Evolutionary conservation across 2,888 invertebrate species (phyloP), one percentile per base, ranked within the genome.

Genomic region (Cryptocheilus praepositus): DNA sequence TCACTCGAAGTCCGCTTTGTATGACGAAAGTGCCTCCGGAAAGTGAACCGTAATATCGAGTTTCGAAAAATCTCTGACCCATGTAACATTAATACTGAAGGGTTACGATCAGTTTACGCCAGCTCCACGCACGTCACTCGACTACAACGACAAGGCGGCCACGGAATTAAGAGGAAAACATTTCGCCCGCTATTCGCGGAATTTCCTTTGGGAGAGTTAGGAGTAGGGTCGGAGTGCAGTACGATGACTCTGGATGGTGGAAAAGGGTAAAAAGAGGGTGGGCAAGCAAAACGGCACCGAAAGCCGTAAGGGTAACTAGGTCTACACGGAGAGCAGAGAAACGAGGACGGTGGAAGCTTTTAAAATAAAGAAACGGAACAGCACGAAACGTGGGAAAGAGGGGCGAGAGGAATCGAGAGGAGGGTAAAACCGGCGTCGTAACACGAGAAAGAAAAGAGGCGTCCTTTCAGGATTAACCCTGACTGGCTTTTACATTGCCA

Each of bases 151-250:
- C 66, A 25, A 54, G 36, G 11, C 36, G 62, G 71, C 65, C 71
- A 54, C 64, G 71, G 71, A 79, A 83, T 83, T 81, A 78, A 74
- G 73, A 76, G 70, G 72, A 73, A 82, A 80, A 75, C 81, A 73
- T 83, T 75, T 69, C 57, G 43, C 56, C 36, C 57, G 73, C 62
- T 61, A 62, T 71, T 71, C 70, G n/a, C 45, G 70, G 71, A 74
- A 79, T 79, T 77, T 79, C 69, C 76, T 77, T 76, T 73, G 70
- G 67, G 70, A 67, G 69, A 67, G 67, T 74, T 73, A 46, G 57
- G 64, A 64, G 55, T 52, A 64, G 64, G 61, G 67, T 45, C 56
- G 13, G 52, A 43, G 21, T 15, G 8, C 13, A 15, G 53, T 53
- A 43, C 44, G 22, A 22, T 46, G 15, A 45, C 25, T 15, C 13